phyloP scores from a whole-genome alignment of 30 jellyfish, hydroid and myxozoan genomes.

The Hydra vulgaris region DNA sequence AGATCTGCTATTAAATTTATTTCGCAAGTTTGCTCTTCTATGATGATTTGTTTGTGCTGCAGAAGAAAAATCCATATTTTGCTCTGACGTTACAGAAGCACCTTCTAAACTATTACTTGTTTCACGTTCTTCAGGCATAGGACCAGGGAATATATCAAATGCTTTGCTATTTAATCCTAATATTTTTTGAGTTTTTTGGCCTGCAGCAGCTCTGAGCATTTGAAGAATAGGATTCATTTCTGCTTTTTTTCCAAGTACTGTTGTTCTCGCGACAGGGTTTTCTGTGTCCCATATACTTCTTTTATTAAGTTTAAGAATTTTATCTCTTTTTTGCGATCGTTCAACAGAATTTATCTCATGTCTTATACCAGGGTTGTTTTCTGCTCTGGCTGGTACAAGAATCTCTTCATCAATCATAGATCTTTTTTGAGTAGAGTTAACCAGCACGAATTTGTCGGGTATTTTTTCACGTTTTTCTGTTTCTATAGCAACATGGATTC shows the following conservation, averaged over 20 bases:
- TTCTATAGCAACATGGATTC: conserved; percentile 33
- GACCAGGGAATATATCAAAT: conserved; percentile 97
- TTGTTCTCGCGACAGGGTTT: conserved; percentile 69
- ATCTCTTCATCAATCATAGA: conserved; percentile 9
- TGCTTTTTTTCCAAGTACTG: conserved; percentile 59
- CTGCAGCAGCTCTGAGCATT: conserved; percentile 69
- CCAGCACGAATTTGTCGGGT: conserved; percentile 14
- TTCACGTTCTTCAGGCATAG: conserved; percentile 58
- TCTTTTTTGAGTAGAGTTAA: conserved; percentile 7
- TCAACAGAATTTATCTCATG: conserved; percentile 20
- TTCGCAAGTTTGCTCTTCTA: background rate
- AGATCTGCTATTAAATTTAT: background rate
- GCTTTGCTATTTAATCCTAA: conserved; percentile 89
- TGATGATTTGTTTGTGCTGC: background rate
- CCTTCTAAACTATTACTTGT: conserved; percentile 15
- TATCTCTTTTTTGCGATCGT: conserved; percentile 15
- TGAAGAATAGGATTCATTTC: conserved; percentile 71
- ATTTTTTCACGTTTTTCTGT: conserved; percentile 44
- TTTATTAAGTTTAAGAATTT: conserved; percentile 35
- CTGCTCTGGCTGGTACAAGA: conserved; percentile 81
- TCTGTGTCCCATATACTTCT: conserved; percentile 51
- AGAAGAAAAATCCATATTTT: background rate
- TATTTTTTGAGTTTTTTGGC: conserved; percentile 67
- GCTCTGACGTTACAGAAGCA: background rate
- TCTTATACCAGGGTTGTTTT: conserved; percentile 61